Conservation (phyloP, 92 coral and sea anemone genomes). For the Porites rus region DNA sequence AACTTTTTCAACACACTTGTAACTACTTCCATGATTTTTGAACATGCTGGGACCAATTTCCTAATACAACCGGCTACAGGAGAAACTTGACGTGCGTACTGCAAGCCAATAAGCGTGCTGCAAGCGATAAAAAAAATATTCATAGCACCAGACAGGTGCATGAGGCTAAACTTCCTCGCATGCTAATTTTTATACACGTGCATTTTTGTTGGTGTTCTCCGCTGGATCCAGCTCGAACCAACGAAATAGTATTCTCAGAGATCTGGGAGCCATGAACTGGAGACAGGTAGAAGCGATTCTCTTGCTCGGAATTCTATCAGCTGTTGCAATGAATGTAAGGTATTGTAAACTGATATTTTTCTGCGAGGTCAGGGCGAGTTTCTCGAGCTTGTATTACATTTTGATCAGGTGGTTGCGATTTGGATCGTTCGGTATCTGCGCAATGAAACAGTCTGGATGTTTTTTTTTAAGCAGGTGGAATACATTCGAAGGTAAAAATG, state of each 20-base stretch:
- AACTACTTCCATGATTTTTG: background rate
- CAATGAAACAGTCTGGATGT: background rate
- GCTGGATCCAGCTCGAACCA: slow-evolving; percentile 13
- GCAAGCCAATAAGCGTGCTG: slow-evolving; percentile 15
- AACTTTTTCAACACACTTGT: too few species aligned
- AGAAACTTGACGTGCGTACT: background rate
- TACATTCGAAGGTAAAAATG: background rate
- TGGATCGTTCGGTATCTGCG: slow-evolving; percentile 2
- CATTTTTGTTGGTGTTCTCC: background rate
- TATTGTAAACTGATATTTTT: background rate
- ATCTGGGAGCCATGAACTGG: background rate
- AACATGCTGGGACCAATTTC: background rate
- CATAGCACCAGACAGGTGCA: slow-evolving; percentile 26
- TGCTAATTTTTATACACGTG: background rate
- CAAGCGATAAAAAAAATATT: background rate
- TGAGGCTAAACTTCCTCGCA: background rate
- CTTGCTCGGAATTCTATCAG: background rate
- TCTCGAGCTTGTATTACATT: background rate
- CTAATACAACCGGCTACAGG: background rate
- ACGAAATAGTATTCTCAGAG: background rate
- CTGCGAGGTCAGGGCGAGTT: slow-evolving; percentile 4
- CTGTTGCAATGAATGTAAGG: background rate
- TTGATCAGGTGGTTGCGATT: background rate
- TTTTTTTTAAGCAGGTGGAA: background rate
- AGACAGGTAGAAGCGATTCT: background rate